A percentile compares a stretch with the other conserved stretches of the same genome.
Evolutionary conservation across 2,797 vertebrate genomes (phyloP).

Genomic region (Chelon auratus): DNA sequence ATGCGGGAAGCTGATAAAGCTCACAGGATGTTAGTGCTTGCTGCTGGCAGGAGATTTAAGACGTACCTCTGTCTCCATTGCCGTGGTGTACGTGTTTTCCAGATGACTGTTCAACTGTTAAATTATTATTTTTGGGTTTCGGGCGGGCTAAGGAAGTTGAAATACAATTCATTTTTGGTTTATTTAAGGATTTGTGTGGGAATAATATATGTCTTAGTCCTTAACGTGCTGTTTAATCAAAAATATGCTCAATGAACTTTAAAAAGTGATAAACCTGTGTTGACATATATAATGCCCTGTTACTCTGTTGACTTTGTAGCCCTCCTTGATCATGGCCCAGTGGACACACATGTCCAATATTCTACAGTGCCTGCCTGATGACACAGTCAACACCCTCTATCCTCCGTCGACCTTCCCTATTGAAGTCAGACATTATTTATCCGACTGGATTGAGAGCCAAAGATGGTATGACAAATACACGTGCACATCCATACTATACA

Average conservation of each 20-base stretch:
- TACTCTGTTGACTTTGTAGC: slow-evolving; percentile 28
- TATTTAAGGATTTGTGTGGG: too few relatives aligned
- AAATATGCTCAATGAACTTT: not conserved
- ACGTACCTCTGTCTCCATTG: not conserved
- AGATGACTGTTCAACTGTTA: not conserved
- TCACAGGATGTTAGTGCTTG: slow-evolving; percentile 25
- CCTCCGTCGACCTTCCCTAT: slow-evolving; percentile 80
- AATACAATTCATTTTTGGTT: too few relatives aligned
- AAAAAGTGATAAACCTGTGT: not conserved
- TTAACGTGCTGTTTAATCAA: not conserved
- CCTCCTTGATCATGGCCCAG: slow-evolving; percentile 81
- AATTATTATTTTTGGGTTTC: too few relatives aligned
- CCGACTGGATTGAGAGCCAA: slow-evolving; percentile 85
- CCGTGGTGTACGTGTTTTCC: not conserved
- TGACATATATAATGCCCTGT: not conserved
- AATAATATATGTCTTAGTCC: not conserved
- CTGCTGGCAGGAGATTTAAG: slow-evolving; percentile 15
- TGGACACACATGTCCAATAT: slow-evolving; percentile 81
- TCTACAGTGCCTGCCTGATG: slow-evolving; percentile 68
- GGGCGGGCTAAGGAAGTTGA: too few relatives aligned
- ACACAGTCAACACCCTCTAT: slow-evolving; percentile 78
- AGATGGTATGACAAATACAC: slow-evolving; percentile 76
- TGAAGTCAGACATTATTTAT: slow-evolving; percentile 82
- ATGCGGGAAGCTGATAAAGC: slow-evolving; percentile 42
- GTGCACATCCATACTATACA: not conserved